phyloP scores from a whole-genome alignment of 2,888 invertebrate genomes.

The Ctenicera cuprea region DNA sequence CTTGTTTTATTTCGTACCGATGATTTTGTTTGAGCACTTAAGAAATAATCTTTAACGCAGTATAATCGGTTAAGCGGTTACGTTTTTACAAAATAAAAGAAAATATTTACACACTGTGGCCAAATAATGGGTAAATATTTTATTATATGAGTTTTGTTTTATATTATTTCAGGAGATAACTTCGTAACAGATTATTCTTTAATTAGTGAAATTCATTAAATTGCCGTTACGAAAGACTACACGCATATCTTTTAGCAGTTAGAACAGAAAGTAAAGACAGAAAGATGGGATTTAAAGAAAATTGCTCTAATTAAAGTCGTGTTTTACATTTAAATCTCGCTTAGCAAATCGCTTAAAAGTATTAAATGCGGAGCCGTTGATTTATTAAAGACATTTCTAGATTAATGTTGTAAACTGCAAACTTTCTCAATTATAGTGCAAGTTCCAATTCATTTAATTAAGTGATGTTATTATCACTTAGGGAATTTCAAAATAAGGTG shows the following conservation, averaged over 20 bases:
- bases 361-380: conserved; percentile 29
- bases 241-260: conserved; percentile 14
- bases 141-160: not conserved
- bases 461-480: conserved; percentile 23
- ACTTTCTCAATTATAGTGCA: conserved; percentile 24
- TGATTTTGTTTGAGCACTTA: no score
- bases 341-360: conserved; percentile 30
- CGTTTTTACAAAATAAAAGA: no score
- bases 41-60: no score
- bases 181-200: conserved; percentile 1
- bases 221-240: conserved; percentile 10
- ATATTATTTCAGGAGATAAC: not conserved
- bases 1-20: no score
- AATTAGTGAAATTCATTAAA: conserved; percentile 26
- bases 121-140: not conserved
- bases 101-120: not conserved
- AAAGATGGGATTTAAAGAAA: conserved; percentile 6
- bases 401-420: conserved; percentile 16
- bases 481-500: conserved; percentile 11
- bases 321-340: conserved; percentile 34
- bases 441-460: conserved; percentile 36
- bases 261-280: conserved; percentile 13
- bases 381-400: conserved; percentile 10
- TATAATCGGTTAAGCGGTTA: no score
- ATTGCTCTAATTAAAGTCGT: conserved; percentile 28